These are phyloP conservation scores for Ceyx margarethae DNA, from an alignment of 2,113 vertebrate species.

Conservation along the genomic window DNA sequence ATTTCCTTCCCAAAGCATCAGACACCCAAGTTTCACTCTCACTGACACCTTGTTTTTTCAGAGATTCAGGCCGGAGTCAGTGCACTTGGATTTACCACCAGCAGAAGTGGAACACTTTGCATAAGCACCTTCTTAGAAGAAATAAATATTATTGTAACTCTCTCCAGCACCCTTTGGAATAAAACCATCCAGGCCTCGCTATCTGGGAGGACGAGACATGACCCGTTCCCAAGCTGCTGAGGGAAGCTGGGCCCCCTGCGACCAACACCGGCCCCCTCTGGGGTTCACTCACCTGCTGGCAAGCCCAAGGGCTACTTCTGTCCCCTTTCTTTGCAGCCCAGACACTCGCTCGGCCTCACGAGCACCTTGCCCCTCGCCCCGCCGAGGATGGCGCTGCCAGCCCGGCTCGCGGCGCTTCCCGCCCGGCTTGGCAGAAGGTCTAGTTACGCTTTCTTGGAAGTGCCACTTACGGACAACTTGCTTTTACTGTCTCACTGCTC, in stretches of 20 bases:
- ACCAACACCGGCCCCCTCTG: background rate
- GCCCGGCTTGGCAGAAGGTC: background rate
- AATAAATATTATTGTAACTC: slow-evolving; percentile 47
- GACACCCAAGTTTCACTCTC: background rate
- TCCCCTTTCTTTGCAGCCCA: background rate
- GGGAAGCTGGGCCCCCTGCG: background rate
- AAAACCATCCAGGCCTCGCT: slow-evolving; percentile 1
- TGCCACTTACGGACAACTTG: slow-evolving; percentile 26
- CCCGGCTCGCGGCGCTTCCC: background rate
- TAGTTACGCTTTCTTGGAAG: background rate
- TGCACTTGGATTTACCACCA: slow-evolving; percentile 33
- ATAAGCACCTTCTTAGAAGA: slow-evolving; percentile 55
- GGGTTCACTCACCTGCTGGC: background rate
- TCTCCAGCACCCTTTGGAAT: slow-evolving; percentile 27
- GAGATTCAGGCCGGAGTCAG: background rate
- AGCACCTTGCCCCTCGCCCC: background rate
- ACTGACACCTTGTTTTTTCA: background rate
- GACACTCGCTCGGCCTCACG: background rate
- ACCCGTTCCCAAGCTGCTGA: background rate
- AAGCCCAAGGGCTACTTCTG: background rate
- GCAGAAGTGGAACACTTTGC: slow-evolving; percentile 49
- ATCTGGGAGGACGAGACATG: background rate
- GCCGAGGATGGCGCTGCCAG: background rate
- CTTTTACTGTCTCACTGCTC: slow-evolving; percentile 24
- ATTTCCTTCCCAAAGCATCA: slow-evolving; percentile 6